Evolutionary conservation across 2,888 invertebrate genomes (phyloP).

Genomic region (Amphipyra berbera): DNA sequence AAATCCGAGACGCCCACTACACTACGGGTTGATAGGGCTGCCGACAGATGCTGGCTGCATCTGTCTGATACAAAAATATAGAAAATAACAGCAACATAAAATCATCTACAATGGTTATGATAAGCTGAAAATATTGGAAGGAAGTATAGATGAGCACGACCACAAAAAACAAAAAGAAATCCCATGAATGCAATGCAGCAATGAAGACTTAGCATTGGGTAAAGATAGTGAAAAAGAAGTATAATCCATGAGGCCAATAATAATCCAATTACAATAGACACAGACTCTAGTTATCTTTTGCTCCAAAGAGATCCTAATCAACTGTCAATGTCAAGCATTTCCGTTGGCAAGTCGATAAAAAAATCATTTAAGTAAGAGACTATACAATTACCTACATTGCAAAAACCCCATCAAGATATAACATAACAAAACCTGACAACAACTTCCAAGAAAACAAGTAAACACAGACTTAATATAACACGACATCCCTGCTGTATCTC

Average conservation of each 20-base stretch:
- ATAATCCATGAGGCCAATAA: neutral
- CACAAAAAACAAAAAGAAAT: too few species aligned
- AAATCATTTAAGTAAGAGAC: constrained; percentile 29
- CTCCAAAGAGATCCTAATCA: neutral
- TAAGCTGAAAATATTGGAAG: neutral
- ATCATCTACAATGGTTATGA: neutral
- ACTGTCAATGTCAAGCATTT: constrained; percentile 23
- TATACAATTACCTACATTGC: constrained; percentile 40
- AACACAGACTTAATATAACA: constrained; percentile 30
- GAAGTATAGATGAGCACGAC: neutral
- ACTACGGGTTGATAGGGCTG: constrained; percentile 38
- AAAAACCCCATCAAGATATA: constrained; percentile 29
- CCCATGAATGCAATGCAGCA: too few species aligned
- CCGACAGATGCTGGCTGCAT: constrained; percentile 9
- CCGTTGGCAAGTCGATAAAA: constrained; percentile 13
- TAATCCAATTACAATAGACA: neutral
- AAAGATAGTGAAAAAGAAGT: neutral
- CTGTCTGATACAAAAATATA: neutral
- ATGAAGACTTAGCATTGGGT: neutral
- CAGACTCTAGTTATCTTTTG: neutral
- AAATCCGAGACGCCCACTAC: constrained; percentile 68
- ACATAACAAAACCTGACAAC: constrained; percentile 31
- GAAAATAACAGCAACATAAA: neutral
- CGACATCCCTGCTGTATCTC: constrained; percentile 54
- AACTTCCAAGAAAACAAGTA: constrained; percentile 41